Conservation (phyloP, 2,797 vertebrate species). For the Gallirallus australis region DNA sequence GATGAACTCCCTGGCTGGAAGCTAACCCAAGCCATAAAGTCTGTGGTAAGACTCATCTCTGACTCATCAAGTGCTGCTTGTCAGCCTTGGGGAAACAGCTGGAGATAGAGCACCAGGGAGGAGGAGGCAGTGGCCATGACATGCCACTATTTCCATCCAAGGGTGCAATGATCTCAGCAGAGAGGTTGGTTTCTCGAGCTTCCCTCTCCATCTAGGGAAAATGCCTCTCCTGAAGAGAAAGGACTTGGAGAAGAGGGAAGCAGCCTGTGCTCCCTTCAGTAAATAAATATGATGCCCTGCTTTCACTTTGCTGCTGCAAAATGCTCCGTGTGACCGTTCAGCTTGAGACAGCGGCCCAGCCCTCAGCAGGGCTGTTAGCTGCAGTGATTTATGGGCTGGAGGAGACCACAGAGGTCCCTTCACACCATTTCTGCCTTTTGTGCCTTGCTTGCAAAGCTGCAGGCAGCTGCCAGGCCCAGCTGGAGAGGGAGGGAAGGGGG, state of each 20-base stretch:
- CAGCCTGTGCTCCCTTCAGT: not conserved
- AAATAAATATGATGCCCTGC: not conserved
- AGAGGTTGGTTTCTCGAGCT: not conserved
- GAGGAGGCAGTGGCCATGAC: accelerated
- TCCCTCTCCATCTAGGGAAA: not conserved
- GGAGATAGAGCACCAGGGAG: not conserved
- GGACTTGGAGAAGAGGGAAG: not conserved
- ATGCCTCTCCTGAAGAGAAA: not conserved
- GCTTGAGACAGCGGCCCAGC: accelerated
- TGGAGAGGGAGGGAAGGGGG: not conserved
- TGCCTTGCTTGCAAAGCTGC: not conserved
- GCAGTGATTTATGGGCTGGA: not conserved
- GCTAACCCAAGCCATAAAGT: not conserved
- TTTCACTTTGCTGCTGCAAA: not conserved
- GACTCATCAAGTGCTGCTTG: not conserved
- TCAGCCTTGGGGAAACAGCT: not conserved
- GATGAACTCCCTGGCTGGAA: not conserved
- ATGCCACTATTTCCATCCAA: not conserved
- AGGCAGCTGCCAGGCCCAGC: not conserved
- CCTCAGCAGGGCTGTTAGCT: not conserved
- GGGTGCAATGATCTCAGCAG: not conserved
- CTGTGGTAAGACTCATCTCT: not conserved
- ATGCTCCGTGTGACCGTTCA: not conserved
- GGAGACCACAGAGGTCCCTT: not conserved
- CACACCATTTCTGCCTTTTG: not conserved